Conservation (phyloP, 2,888 invertebrate species). For the Leptopilina syphax region DNA sequence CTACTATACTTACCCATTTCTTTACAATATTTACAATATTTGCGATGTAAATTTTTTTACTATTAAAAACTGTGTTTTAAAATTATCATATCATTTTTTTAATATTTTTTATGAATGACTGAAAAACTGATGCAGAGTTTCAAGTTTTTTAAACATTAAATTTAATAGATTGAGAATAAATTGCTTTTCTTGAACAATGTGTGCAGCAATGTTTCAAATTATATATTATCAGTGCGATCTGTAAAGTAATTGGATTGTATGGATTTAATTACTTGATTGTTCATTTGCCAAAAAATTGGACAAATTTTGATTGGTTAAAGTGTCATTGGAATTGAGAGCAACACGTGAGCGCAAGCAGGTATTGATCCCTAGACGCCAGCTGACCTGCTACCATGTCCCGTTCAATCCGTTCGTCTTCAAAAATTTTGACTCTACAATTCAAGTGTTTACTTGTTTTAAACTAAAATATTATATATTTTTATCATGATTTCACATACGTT, state of each 20-base stretch:
- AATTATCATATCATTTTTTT: too few species aligned
- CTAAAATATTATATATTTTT: background rate
- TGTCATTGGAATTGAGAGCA: constrained; percentile 62
- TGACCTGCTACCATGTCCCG: constrained; percentile 58
- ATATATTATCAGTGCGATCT: too few species aligned
- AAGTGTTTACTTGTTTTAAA: background rate
- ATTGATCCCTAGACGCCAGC: constrained; percentile 64
- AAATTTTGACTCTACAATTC: constrained; percentile 5
- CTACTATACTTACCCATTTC: too few species aligned
- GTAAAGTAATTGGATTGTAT: background rate
- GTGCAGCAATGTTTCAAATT: too few species aligned
- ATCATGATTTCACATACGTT: too few species aligned
- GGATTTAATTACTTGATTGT: background rate
- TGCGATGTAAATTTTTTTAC: too few species aligned
- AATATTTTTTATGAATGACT: too few species aligned
- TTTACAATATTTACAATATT: background rate
- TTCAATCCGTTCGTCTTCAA: constrained; percentile 49
- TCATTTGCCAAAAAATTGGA: background rate
- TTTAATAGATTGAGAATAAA: too few species aligned
- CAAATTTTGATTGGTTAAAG: constrained; percentile 30
- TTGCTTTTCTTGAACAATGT: too few species aligned
- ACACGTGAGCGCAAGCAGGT: constrained; percentile 61
- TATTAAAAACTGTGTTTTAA: too few species aligned
- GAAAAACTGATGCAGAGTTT: too few species aligned
- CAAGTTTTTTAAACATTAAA: too few species aligned